phyloP scores from a whole-genome alignment of 2,113 vertebrate genomes.

The Rhodinocichla rosea region DNA sequence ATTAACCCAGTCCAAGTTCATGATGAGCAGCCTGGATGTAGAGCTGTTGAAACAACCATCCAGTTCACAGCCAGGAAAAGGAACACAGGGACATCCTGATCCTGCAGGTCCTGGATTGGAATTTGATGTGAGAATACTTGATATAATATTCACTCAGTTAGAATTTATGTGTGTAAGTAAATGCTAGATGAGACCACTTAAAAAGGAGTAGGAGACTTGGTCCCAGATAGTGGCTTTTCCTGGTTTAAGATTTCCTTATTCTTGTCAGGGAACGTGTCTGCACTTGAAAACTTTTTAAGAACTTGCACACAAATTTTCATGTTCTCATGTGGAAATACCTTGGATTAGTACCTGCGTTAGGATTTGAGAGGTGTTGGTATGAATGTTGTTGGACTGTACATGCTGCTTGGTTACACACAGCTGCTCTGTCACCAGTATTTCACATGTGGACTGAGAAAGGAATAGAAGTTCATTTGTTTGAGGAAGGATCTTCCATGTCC shows the following conservation, averaged over 20 bases:
- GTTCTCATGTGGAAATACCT: fast-evolving
- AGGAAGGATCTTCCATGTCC: background rate
- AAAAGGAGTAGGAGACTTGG: background rate
- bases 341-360: background rate
- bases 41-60: background rate
- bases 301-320: background rate
- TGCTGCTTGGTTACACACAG: fast-evolving
- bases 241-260: background rate
- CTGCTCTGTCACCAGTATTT: background rate
- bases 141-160: background rate
- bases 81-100: fast-evolving
- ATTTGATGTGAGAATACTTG: background rate
- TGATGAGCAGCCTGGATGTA: background rate
- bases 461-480: fast-evolving
- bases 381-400: background rate
- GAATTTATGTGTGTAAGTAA: background rate
- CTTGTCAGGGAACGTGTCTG: fast-evolving
- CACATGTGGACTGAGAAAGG: background rate
- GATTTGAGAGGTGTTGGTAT: background rate
- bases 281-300: background rate
- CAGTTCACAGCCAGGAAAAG: background rate
- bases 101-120: background rate
- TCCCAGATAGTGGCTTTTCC: background rate
- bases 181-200: background rate
- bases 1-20: too few species aligned